Evolutionary conservation across 2,113 vertebrate genomes (phyloP).

Genomic region (Tetraodon nigroviridis): DNA sequence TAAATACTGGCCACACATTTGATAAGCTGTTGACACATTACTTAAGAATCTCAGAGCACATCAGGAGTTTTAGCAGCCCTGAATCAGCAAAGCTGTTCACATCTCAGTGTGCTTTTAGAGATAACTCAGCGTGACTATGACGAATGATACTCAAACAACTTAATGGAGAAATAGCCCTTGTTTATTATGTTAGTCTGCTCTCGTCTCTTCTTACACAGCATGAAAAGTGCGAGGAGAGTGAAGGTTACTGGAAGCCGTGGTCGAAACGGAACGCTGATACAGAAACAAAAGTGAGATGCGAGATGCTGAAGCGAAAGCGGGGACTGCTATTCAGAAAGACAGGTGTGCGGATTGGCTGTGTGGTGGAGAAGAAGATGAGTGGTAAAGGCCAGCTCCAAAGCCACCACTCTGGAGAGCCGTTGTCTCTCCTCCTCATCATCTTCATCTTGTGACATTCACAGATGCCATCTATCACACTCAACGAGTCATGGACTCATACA

Average conservation of each 20-base stretch:
- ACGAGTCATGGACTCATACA: constrained; percentile 26
- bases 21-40: constrained; percentile 13
- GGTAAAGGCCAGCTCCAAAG: constrained; percentile 44
- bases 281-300: not conserved
- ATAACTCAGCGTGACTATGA: constrained; percentile 9
- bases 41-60: constrained; percentile 15
- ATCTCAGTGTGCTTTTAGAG: constrained; percentile 6
- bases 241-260: not conserved
- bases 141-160: constrained; percentile 9
- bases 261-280: not conserved
- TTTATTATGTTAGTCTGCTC: not conserved
- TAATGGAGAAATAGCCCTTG: not conserved
- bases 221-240: not conserved
- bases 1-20: constrained; percentile 18
- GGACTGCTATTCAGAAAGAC: not conserved
- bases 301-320: not conserved
- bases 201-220: not conserved
- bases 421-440: constrained; percentile 55
- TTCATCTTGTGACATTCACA: constrained; percentile 49
- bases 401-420: constrained; percentile 49
- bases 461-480: constrained; percentile 53
- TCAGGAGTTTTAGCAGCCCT: constrained; percentile 11
- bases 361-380: constrained; percentile 14
- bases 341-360: constrained; percentile 10
- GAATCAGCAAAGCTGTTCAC: constrained; percentile 19